Conservation (phyloP, 2,797 vertebrate species). For the Odontamblyopus rebecca region DNA sequence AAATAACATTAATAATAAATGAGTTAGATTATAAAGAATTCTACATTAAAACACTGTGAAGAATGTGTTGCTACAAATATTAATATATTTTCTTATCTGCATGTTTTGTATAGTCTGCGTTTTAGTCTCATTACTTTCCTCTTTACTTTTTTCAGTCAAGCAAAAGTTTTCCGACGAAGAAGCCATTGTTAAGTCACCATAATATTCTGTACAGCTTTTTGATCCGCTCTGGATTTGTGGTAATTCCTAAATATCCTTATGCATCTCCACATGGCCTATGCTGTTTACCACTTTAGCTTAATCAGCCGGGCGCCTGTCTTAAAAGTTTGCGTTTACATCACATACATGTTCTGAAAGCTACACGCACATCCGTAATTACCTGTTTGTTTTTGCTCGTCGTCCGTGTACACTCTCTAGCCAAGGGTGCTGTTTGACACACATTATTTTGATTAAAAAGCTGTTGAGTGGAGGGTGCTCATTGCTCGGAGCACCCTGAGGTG, state of each 20-base stretch:
- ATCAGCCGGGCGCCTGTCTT: not conserved
- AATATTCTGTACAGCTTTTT: not conserved
- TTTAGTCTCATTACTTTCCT: no score
- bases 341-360: slow-evolving; percentile 14
- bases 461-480: slow-evolving; percentile 56
- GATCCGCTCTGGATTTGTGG: not conserved
- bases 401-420: slow-evolving; percentile 27
- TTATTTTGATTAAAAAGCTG: slow-evolving; percentile 68
- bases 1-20: no score
- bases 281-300: not conserved
- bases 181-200: not conserved
- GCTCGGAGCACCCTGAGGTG: slow-evolving; percentile 49
- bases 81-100: no score
- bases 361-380: slow-evolving; percentile 33
- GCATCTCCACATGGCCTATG: not conserved
- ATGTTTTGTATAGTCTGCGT: no score
- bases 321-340: slow-evolving; percentile 3
- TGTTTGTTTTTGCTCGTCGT: slow-evolving; percentile 40
- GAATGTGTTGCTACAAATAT: no score
- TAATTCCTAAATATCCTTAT: no score
- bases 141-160: no score
- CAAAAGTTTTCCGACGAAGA: not conserved
- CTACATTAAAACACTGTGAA: no score
- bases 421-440: slow-evolving; percentile 45
- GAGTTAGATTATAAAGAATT: no score